Percentiles rank a stretch among this genome's conserved stretches.
These are phyloP conservation scores for Lampris incognitus DNA, from an alignment of 2,113 vertebrate species.

Conservation along the genomic window DNA sequence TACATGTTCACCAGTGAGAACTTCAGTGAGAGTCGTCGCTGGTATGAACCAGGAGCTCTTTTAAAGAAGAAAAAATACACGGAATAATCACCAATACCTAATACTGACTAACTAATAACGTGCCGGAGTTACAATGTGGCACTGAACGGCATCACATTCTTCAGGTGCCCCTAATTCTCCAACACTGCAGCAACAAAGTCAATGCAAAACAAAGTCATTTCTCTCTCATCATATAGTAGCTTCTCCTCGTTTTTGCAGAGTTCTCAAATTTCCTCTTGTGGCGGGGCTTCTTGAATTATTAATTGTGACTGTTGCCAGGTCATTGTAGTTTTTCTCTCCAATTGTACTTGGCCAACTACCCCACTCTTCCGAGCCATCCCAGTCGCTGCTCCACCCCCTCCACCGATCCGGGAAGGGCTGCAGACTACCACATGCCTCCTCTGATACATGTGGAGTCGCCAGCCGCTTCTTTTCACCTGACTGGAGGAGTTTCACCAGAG, in stretches of 20 bases:
- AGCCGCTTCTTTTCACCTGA: too few species aligned
- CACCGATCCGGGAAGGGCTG: too few species aligned
- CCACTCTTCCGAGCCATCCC: too few species aligned
- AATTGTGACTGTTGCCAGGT: constrained; percentile 45
- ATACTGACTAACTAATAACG: neutral
- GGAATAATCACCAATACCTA: neutral
- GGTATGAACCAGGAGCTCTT: constrained; percentile 40
- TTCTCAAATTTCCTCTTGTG: constrained; percentile 18
- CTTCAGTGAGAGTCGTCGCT: constrained; percentile 61
- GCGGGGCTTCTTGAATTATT: constrained; percentile 47
- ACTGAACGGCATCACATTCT: constrained; percentile 3
- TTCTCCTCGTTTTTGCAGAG: constrained; percentile 21
- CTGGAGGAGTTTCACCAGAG: too few species aligned
- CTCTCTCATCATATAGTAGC: constrained; percentile 12
- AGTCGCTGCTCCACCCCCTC: too few species aligned
- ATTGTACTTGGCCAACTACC: too few species aligned
- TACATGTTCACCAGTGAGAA: constrained; percentile 60
- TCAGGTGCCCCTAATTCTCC: constrained; percentile 1
- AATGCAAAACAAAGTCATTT: constrained; percentile 26
- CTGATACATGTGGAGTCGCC: too few species aligned
- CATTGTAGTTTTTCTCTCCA: constrained; percentile 11
- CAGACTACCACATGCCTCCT: too few species aligned
- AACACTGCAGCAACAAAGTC: constrained; percentile 29
- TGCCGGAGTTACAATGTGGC: constrained; percentile 19
- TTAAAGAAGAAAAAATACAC: constrained; percentile 55